Base-by-base conservation (phyloP, 2,888 invertebrate species). In the Malachius bipustulatus region DNA sequence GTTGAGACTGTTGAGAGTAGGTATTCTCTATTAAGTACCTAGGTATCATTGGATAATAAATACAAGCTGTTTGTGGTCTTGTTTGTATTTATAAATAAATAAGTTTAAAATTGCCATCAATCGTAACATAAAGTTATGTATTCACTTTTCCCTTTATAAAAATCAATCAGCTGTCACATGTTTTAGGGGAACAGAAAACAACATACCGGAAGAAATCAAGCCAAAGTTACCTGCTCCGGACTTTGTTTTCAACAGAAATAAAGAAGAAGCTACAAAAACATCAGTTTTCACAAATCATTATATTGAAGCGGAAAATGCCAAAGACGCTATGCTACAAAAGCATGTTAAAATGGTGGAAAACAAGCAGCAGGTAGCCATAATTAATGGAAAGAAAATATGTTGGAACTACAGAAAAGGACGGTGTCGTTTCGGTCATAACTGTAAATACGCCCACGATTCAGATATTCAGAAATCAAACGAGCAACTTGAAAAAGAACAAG, bases 341-440 rank as follows among this genome's bases (percentile, higher is more conserved):
- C 91, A 91, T 59, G 90, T 91, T 0, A 89, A 89, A 71, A 87
- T 93, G 87, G 88, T 77, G 48, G 73, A 70, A 57, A 71, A 73
- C 43, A 75, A 76, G 57, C 75, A 75, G 45, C 74, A 77, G n/a
- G 47, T 55, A 4, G 74, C 76, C 49, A 75, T 77, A 62, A 83
- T 85, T 48, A 88, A 88, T 56, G 88, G 87, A 0, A 83, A 81
- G 52, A 84, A 82, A 57, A 82, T 91, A 41, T 93, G 93, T 61
- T 91, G 88, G 85, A 91, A 88, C 63, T 88, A 89, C 57, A 70
- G 87, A 24, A 89, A 88, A 57, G 90, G 91, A 1, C 72, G 81
- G 16, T 93, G 93, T 58, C 71, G 87, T 33, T 90, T 89, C 63
- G 91, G 91, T 1, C 85, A 87, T 54, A 88, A 84, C 52, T 93